Percentiles rank a stretch among this genome's conserved stretches.
Evolutionary conservation across 2,797 vertebrate species (phyloP).

Genomic region (Phoxinus dragarum): DNA sequence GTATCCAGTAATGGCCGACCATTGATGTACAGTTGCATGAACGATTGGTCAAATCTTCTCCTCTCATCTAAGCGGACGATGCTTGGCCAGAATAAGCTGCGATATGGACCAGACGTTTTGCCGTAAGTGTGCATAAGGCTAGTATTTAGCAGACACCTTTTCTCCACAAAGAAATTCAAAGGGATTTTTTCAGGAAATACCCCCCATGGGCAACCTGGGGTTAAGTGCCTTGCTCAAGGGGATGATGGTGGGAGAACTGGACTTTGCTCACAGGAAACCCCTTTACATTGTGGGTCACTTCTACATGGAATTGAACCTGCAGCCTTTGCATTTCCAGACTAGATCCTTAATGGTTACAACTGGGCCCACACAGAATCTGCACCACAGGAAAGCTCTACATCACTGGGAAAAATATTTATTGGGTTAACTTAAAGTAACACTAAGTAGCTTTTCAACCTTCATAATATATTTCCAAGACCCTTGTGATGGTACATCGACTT

Average conservation of each 20-base stretch:
- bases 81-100: background rate
- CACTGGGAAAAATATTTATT: background rate
- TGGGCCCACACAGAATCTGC: background rate
- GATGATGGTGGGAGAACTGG: slow-evolving; percentile 11
- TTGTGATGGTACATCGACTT: too few relatives aligned
- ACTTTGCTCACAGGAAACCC: slow-evolving; percentile 5
- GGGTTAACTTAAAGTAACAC: background rate
- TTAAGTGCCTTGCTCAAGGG: slow-evolving; percentile 11
- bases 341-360: background rate
- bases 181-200: slow-evolving; percentile 4
- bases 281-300: slow-evolving; percentile 5
- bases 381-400: background rate
- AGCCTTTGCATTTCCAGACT: slow-evolving; percentile 3
- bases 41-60: background rate
- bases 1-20: background rate
- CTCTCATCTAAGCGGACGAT: background rate
- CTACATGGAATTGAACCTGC: slow-evolving; percentile 9
- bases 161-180: background rate
- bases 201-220: background rate
- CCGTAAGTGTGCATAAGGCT: background rate
- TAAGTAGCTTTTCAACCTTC: too few relatives aligned
- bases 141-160: slow-evolving; percentile 5
- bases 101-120: background rate
- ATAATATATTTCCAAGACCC: too few relatives aligned
- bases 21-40: background rate